Percentiles rank a stretch among this genome's conserved stretches.
phyloP scores from a whole-genome alignment of 2,888 invertebrate genomes.

The Hyposoter dolosus region DNA sequence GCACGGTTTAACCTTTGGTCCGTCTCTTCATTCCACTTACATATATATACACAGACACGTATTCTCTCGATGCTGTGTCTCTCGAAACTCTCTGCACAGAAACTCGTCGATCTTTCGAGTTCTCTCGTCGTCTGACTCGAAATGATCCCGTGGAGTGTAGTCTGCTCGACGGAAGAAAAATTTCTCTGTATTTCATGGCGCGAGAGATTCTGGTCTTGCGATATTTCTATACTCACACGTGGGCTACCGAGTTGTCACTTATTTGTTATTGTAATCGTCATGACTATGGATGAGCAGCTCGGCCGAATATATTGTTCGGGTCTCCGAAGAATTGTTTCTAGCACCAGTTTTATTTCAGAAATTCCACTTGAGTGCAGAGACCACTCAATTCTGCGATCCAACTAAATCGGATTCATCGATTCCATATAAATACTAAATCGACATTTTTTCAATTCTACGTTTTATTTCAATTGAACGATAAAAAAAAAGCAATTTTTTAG shows the following conservation, averaged over 20 bases:
- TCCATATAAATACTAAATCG: background rate
- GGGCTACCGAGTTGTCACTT: conserved; percentile 69
- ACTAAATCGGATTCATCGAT: background rate
- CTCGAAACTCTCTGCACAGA: conserved; percentile 28
- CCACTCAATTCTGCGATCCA: background rate
- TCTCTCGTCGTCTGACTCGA: conserved; percentile 25
- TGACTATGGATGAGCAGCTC: conserved; percentile 81
- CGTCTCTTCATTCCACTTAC: conserved; percentile 30
- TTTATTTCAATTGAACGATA: background rate
- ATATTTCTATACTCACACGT: conserved; percentile 63
- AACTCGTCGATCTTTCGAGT: conserved; percentile 19
- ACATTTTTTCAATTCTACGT: background rate
- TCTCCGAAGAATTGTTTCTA: conserved; percentile 74
- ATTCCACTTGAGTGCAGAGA: conserved; percentile 4
- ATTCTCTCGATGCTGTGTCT: conserved; percentile 26
- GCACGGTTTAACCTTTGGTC: conserved; percentile 51
- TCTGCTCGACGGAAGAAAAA: conserved; percentile 11
- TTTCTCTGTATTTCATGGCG: conserved; percentile 32
- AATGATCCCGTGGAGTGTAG: conserved; percentile 13
- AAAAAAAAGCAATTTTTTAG: background rate
- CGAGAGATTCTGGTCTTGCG: conserved; percentile 69
- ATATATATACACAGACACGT: background rate
- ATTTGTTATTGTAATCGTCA: conserved; percentile 82
- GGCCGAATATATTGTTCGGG: conserved; percentile 75
- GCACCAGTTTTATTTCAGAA: conserved; percentile 29